These are phyloP conservation scores for Todiramphus saurophagus DNA, from an alignment of 2,113 vertebrate genomes.

Conservation along the genomic window DNA sequence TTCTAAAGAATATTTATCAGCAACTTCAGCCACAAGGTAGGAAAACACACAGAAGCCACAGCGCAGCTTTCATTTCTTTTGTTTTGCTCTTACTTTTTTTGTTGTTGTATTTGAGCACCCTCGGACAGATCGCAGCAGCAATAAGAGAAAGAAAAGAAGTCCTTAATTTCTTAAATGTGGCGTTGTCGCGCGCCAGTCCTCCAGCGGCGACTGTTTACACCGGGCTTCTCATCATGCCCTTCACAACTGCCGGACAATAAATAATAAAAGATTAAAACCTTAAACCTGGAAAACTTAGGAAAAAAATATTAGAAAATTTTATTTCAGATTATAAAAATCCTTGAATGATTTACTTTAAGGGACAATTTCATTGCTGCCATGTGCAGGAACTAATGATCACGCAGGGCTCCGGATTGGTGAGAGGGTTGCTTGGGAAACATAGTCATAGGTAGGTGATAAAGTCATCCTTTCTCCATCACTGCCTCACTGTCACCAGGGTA, in stretches of 20 bases:
- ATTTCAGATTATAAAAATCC: slow-evolving; percentile 84
- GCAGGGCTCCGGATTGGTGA: slow-evolving; percentile 17
- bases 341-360: slow-evolving; percentile 79
- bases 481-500: slow-evolving; percentile 62
- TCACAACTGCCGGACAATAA: slow-evolving; percentile 76
- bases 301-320: slow-evolving; percentile 84
- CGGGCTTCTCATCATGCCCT: slow-evolving; percentile 56
- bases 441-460: slow-evolving; percentile 73
- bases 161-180: slow-evolving; percentile 36
- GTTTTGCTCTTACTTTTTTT: background rate
- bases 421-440: slow-evolving; percentile 57
- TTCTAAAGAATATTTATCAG: slow-evolving; percentile 56
- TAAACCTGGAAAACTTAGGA: slow-evolving; percentile 83
- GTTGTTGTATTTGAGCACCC: background rate
- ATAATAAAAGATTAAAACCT: slow-evolving; percentile 86
- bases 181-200: background rate
- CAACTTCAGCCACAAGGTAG: background rate
- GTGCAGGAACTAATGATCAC: slow-evolving; percentile 75
- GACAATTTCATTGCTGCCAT: slow-evolving; percentile 83
- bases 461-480: slow-evolving; percentile 35
- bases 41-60: background rate
- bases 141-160: slow-evolving; percentile 37
- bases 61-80: background rate
- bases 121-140: background rate
- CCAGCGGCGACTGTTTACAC: slow-evolving; percentile 23